Percentiles rank a stretch among this genome's conserved stretches.
Evolutionary conservation across 2,797 vertebrate species (phyloP).

Genomic region (Gadopsis marmoratus): DNA sequence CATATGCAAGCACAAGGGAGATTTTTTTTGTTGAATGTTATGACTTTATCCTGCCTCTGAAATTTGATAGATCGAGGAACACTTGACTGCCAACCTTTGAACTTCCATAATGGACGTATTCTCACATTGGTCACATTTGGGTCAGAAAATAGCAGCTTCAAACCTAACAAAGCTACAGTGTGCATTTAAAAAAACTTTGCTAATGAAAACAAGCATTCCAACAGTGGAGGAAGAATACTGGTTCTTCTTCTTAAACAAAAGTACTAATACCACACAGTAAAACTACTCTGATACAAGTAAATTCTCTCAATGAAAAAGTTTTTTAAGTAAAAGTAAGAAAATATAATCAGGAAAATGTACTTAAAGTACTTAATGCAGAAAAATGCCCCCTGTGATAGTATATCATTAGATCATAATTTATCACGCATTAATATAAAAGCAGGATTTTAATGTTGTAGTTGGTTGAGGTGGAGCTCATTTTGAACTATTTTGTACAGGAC

Average conservation of each 20-base stretch:
- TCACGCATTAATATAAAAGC: too few species aligned
- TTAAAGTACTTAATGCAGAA: too few species aligned
- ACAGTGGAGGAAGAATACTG: neutral
- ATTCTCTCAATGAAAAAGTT: too few species aligned
- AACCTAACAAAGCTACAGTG: neutral
- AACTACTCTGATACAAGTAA: neutral
- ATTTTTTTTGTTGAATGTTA: constrained; percentile 10
- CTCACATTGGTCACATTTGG: neutral
- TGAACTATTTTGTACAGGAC: too few species aligned
- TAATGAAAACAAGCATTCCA: too few species aligned
- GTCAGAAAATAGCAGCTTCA: neutral
- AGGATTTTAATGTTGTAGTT: too few species aligned
- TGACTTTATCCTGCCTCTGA: neutral
- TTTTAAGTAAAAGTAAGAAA: too few species aligned
- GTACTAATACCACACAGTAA: neutral
- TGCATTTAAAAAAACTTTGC: too few species aligned
- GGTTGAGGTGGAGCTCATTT: too few species aligned
- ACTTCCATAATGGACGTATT: neutral
- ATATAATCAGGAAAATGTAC: too few species aligned
- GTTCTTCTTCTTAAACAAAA: neutral
- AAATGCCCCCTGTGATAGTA: too few species aligned
- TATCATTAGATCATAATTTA: too few species aligned
- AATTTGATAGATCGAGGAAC: neutral
- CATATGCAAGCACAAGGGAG: neutral
- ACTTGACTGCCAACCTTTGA: neutral